These are phyloP conservation scores for Geococcyx californianus DNA, from an alignment of 2,113 vertebrate species.

Conservation along the genomic window DNA sequence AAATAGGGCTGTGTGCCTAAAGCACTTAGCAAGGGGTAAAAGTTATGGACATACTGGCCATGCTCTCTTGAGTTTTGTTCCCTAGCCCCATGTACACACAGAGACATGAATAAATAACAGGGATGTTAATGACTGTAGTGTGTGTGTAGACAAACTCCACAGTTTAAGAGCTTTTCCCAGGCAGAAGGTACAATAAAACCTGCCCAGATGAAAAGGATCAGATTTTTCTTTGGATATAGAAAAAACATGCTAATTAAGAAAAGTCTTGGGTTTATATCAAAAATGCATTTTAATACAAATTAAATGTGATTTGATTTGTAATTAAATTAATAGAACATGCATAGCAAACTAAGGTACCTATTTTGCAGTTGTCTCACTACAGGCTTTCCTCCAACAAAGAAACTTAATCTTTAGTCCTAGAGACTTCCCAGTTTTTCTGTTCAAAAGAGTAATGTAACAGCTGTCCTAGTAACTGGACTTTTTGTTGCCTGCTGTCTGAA, in stretches of 20 bases:
- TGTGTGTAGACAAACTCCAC: neutral
- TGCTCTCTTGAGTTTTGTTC: neutral
- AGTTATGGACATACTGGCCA: neutral
- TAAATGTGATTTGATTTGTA: slow-evolving; percentile 2
- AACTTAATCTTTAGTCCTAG: neutral
- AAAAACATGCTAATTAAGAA: neutral
- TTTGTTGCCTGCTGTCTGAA: neutral
- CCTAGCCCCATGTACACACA: neutral
- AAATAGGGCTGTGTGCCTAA: neutral
- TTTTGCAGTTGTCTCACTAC: neutral
- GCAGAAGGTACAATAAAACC: neutral
- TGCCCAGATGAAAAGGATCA: neutral
- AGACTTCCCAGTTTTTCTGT: neutral
- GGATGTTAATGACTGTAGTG: neutral
- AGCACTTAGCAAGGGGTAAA: neutral
- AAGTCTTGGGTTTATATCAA: neutral
- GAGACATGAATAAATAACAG: neutral
- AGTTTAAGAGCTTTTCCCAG: neutral
- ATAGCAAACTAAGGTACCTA: neutral
- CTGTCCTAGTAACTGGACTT: neutral
- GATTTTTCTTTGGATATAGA: neutral
- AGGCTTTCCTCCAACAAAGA: neutral
- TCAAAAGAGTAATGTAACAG: neutral
- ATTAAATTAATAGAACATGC: neutral
- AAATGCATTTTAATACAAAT: slow-evolving; percentile 16